phyloP scores from a whole-genome alignment of 2,888 invertebrate genomes.

The Drosophila falleni region DNA sequence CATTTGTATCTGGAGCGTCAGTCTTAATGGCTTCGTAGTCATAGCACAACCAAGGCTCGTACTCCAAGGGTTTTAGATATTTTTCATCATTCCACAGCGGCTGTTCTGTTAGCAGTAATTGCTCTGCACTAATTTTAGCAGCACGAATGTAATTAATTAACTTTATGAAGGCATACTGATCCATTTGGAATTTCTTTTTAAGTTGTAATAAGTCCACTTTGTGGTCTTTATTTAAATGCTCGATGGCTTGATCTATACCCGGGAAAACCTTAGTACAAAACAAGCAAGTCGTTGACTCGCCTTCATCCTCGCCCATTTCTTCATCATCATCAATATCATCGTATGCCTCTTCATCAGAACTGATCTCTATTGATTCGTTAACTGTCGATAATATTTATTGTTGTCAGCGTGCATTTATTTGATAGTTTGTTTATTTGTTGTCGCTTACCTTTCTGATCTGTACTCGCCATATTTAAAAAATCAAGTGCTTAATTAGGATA shows the following conservation, averaged over 20 bases:
- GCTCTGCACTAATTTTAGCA: conserved; percentile 87
- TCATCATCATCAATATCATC: conserved; percentile 82
- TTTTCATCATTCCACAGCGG: conserved; percentile 91
- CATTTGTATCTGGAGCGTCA: conserved; percentile 30
- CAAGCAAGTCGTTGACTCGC: conserved; percentile 87
- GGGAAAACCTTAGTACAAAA: conserved; percentile 89
- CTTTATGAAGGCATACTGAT: conserved; percentile 93
- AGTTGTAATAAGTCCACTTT: conserved; percentile 89
- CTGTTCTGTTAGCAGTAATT: conserved; percentile 86
- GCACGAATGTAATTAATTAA: conserved; percentile 92
- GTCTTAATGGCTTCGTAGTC: conserved; percentile 83
- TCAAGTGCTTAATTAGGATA: not conserved
- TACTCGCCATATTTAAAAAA: conserved; percentile 36
- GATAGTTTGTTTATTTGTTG: not conserved
- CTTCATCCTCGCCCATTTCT: conserved; percentile 86
- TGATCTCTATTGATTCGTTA: conserved; percentile 20
- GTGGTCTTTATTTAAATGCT: conserved; percentile 89
- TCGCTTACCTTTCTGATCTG: conserved; percentile 28
- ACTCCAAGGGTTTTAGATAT: conserved; percentile 91
- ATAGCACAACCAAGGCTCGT: conserved; percentile 94
- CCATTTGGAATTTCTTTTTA: conserved; percentile 90
- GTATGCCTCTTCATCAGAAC: conserved; percentile 63
- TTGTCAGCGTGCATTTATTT: not conserved
- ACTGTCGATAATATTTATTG: not conserved
- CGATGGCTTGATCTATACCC: conserved; percentile 88